Conservation (phyloP, 1,140 invertebrate genomes). For the Aradophagus sp. region DNA sequence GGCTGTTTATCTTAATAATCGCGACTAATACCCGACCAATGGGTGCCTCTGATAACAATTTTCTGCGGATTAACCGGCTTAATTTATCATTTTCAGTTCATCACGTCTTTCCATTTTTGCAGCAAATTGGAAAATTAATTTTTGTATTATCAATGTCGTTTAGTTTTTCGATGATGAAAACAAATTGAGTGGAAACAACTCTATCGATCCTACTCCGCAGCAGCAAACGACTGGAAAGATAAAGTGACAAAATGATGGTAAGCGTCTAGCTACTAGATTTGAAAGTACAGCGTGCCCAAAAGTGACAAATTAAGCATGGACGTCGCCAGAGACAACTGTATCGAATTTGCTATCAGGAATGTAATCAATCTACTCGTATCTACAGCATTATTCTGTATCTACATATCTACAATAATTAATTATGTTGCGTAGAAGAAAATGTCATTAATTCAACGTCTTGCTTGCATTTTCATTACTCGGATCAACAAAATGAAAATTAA, state of each 20-base stretch:
- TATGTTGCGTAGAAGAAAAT: too few relatives aligned
- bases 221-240: slow-evolving; percentile 32
- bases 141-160: slow-evolving; percentile 22
- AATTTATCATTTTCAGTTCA: slow-evolving; percentile 25
- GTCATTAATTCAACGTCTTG: too few relatives aligned
- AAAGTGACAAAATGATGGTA: slow-evolving; percentile 40
- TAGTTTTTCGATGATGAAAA: slow-evolving; percentile 29
- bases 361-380: too few relatives aligned
- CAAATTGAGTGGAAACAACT: slow-evolving; percentile 28
- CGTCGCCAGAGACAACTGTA: too few relatives aligned
- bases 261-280: neutral
- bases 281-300: neutral
- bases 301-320: too few relatives aligned
- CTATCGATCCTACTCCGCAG: slow-evolving; percentile 14
- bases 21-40: neutral
- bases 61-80: slow-evolving; percentile 5
- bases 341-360: too few relatives aligned
- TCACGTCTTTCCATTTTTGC: slow-evolving; percentile 13
- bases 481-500: too few relatives aligned
- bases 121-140: slow-evolving; percentile 38
- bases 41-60: slow-evolving; percentile 5
- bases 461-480: too few relatives aligned
- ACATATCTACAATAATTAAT: too few relatives aligned
- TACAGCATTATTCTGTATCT: too few relatives aligned
- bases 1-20: slow-evolving; percentile 7